Evolutionary conservation across 2,888 invertebrate species (phyloP), one percentile per base, ranked within the genome.

Genomic region (Cataglyphis altisquamis): DNA sequence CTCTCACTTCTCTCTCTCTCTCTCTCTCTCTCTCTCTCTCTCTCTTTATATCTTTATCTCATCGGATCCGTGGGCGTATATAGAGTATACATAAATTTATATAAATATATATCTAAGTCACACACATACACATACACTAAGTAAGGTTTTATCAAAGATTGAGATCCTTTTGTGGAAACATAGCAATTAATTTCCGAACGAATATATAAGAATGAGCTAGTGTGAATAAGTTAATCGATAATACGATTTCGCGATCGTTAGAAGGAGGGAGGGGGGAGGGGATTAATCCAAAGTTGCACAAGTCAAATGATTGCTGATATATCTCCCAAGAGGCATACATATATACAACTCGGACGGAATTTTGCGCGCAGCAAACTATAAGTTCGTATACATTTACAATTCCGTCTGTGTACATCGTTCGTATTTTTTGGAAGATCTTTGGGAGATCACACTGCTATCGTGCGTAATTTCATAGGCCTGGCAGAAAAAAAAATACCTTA

Each of bases 31-130:
- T 32, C 64, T 48, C 60, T 25, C 36, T 66, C 48, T 73, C 60
- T 68, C 55, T 72, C 62, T 73, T 45, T 21, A 57, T 82, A 73
- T 63, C 62, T 62, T 55, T 75, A 66, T 75, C 32, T 70, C 52
- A n/a, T 48, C 29, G 45, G 25, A 70, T 70, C 70, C 48, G 32
- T 52, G 55, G 39, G 41, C 66, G 62, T 82, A 77, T 1, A 29
- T 70, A 70, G 62, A 84, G 60, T 78, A 81, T 88, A 85, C 70
- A 83, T 83, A 82, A 82, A 85, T 84, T 66, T 80, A 89, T 86
- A 84, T 82, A 82, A 74, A 84, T 85, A 82, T 87, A 88, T 86
- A 90, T 92, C 91, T 91, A 91, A 91, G 91, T 92, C 91, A 92
- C 86, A 52, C 6, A 48, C 18, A 48, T 15, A 45, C 15, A 15